Base-by-base conservation (phyloP, 2,888 invertebrate genomes). In the Rotaria magnacalcarata region DNA sequence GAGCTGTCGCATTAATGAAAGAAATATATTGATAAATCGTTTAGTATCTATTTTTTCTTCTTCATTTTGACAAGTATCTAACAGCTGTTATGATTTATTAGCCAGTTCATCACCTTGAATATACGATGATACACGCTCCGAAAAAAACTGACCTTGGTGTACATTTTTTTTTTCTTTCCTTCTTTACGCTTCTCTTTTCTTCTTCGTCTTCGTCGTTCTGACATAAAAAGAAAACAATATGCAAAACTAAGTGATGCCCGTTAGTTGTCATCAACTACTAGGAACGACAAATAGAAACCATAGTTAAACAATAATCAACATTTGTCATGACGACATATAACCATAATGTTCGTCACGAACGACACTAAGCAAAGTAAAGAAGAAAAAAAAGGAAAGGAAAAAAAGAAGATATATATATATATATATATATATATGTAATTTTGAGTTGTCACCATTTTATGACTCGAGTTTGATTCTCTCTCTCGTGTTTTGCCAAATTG, bases 361-460 rank as follows among this genome's bases (percentile, higher is more conserved):
- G 16, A 56, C 56, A 56, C 8, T 24, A 7, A 56, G 6, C 8
- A 24, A 21, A 41, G 67, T 34, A 41, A 67, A 34, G 16, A 16
- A 67, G 34, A 67, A 67, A 34, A 34, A 19, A 19, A 67, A 41
- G 6, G 27, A 5, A 19, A 19, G 34, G 14, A 34, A 7, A 41
- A 41, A 67, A 27, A 41, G 6, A 8, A 67, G 34, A 34, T 16
- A 41, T 14, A 41, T 5, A 41, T 11, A 67, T 19, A 34, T 67
- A 67, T 67, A 67, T 11, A 50, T 11, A 11, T 67, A 34, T 1
- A 34, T 34, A 34, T n/a, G n/a, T 67, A 16, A 34, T 34, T 41
- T 67, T 67, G 34, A 67, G 67, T 67, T 34, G 34, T 41, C 67
- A 34, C 34, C 67, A 67, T 67, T 67, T 67, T 67, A 67, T 67